Conservation (phyloP, 1,140 invertebrate species). For the Nasonia vitripennis region DNA sequence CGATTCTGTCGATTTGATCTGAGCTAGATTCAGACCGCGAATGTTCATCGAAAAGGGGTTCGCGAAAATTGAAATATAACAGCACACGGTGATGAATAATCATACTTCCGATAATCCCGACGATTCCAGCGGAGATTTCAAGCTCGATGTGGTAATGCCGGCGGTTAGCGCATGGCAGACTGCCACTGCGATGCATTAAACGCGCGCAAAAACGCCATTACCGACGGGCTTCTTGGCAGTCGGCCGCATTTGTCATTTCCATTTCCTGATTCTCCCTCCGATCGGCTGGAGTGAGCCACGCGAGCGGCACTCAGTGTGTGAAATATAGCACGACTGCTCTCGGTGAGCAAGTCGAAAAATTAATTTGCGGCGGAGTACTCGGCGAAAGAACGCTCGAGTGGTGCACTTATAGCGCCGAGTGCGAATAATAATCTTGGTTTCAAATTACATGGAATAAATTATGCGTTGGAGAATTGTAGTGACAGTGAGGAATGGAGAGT, state of each 20-base stretch:
- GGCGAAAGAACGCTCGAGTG: neutral
- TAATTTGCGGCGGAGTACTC: conserved; percentile 33
- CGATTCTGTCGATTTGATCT: no score
- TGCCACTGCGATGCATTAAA: conserved; percentile 49
- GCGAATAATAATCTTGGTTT: neutral
- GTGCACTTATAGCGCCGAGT: neutral
- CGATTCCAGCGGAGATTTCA: conserved; percentile 20
- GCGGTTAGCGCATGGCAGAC: conserved; percentile 46
- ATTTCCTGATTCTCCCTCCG: conserved; percentile 18
- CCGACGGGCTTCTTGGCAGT: conserved; percentile 27
- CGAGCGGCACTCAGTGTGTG: neutral
- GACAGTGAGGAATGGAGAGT: no score
- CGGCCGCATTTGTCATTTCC: conserved; percentile 46
- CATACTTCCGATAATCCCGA: conserved; percentile 10
- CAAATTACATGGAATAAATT: conserved; percentile 3
- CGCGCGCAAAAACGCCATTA: conserved; percentile 44
- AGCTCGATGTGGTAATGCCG: conserved; percentile 39
- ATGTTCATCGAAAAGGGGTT: no score
- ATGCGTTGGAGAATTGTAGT: neutral
- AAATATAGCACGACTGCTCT: neutral
- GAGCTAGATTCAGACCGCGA: no score
- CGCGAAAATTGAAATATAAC: conserved; percentile 1
- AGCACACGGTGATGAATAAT: conserved; percentile 11
- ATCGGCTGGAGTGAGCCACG: neutral
- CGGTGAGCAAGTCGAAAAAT: neutral